Base-by-base conservation (phyloP, 2,797 vertebrate species). In the Pantherophis vulpinus region DNA sequence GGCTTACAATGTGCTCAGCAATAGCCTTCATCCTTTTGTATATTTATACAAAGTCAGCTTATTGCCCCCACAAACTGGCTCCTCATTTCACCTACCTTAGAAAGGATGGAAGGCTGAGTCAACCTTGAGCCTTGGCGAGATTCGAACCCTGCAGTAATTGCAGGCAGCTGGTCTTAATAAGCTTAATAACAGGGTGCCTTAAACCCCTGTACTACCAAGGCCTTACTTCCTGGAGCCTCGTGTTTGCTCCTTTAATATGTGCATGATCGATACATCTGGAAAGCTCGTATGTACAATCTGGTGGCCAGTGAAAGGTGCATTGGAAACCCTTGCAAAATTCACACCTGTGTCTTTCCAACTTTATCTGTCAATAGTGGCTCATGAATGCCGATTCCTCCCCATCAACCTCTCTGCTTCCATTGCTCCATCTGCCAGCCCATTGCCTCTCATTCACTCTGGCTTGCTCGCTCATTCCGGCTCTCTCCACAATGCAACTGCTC, bases 291-390 rank as follows among this genome's bases (percentile, higher is more conserved):
- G 59, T 89, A 86, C 42, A 89, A 5, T 79, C 56, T 51, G 56
- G 47, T 25, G 29, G 47, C 47, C 89, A 59, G 2, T 51, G 47
- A 12, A 70, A n/a, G 18, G 23, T 23, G 79, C 55, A 5, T 23
- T 63, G 92, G 88, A 93, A 89, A 92, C n/a, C 63, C 88, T 32
- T 59, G 89, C 54, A 27, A 63, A 70, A 70, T 47, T 66, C 55
- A 58, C 8, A 32, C 70, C 54, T n/a, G 29, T 42, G 16, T 18
- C 56, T 32, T 32, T 47, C 60, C 54, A 42, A 70, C 37, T 56
- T 58, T 32, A 47, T 74, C 25, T 29, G 16, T 86, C 58, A 18
- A 86, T 25, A 91, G 55, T 47, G 54, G 60, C 42, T 37, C 61
- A 59, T 90, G 55, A 66, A 59, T 59, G 74, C 86, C n/a, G n/a